Base-by-base conservation (phyloP, 2,888 invertebrate species). In the Platycnemis pennipes region DNA sequence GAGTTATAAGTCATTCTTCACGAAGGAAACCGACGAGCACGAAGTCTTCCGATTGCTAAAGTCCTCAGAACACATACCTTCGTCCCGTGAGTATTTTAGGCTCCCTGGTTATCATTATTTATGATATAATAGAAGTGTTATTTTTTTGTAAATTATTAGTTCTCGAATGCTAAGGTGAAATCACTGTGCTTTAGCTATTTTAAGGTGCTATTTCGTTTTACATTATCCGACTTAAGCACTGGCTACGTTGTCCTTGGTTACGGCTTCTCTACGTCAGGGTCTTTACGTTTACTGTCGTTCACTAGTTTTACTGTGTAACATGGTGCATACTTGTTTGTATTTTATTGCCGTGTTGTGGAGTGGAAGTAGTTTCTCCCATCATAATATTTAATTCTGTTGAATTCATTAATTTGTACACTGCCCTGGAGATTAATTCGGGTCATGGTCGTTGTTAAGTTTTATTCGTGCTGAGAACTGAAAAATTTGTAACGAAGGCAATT, bases 81-180 rank as follows among this genome's bases (percentile, higher is more conserved):
- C 94, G 94, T 86, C 94, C 94, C 94, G 94, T 94, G 45, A 94
- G 94, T 94, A 94, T 94, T 91, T 91, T 91, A 63, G 91, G 26
- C 63, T 63, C 91, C 19, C 44, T 44, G 56, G 42, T 53, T 44
- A 42, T 91, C 0, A 26, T n/a, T 37, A 26, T 42, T 63, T n/a
- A 2, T 22, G 8, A 13, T 63, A 42, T 69, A 26, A 3, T 91
- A 3, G 22, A 45, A 3, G 11, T 19, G 37, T 13, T 26, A 63
- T 26, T 91, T 19, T 56, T 91, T 37, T 22, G 69, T 63, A 26
- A 11, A 63, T 22, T n/a, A 7, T 2, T 11, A 31, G 22, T 46
- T 26, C 13, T 69, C 56, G 37, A 13, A 63, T 63, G 11, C 42
- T 45, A 63, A 63, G 44, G 42, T 11, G 44, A 8, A 11, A 63